Evolutionary conservation across 2,888 invertebrate species (phyloP).

Genomic region (Subacronicta megacephala): DNA sequence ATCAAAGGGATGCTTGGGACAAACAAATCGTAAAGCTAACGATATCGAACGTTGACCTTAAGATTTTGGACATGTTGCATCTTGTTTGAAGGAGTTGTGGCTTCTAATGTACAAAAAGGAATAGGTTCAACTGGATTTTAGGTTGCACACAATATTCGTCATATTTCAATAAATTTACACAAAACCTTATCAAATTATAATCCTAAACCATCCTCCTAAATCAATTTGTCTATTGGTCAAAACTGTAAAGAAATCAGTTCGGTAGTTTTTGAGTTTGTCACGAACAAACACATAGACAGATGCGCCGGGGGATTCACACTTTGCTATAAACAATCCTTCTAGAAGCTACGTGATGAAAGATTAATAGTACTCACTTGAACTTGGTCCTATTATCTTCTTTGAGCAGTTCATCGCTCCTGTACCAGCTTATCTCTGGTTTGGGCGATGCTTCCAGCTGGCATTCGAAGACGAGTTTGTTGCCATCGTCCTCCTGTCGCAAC

Average conservation of each 20-base stretch:
- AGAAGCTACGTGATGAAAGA: not conserved
- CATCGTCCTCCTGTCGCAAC: slow-evolving; percentile 98
- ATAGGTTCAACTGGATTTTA: too few species aligned
- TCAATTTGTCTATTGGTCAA: too few species aligned
- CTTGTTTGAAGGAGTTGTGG: slow-evolving; percentile 25
- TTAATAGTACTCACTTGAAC: slow-evolving; percentile 89
- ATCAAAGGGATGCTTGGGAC: slow-evolving; percentile 68
- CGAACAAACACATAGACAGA: too few species aligned
- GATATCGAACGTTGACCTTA: slow-evolving; percentile 67
- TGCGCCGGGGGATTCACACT: too few species aligned
- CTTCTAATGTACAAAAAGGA: slow-evolving; percentile 6
- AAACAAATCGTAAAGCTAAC: slow-evolving; percentile 63
- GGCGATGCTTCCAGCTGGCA: slow-evolving; percentile 96
- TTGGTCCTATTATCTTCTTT: slow-evolving; percentile 95
- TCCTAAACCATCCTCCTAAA: too few species aligned
- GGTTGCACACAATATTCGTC: too few species aligned
- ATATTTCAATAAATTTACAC: too few species aligned
- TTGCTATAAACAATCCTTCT: not conserved
- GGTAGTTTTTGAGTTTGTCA: too few species aligned
- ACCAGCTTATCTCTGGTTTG: slow-evolving; percentile 97
- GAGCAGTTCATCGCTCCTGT: slow-evolving; percentile 95
- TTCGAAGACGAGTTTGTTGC: slow-evolving; percentile 98
- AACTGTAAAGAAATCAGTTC: too few species aligned
- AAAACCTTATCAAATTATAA: too few species aligned
- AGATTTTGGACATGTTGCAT: slow-evolving; percentile 44